A percentile compares a stretch with the other conserved stretches of the same genome.
Evolutionary conservation across 2,797 vertebrate species (phyloP).

Genomic region (Cynodonichthys magdalenae): DNA sequence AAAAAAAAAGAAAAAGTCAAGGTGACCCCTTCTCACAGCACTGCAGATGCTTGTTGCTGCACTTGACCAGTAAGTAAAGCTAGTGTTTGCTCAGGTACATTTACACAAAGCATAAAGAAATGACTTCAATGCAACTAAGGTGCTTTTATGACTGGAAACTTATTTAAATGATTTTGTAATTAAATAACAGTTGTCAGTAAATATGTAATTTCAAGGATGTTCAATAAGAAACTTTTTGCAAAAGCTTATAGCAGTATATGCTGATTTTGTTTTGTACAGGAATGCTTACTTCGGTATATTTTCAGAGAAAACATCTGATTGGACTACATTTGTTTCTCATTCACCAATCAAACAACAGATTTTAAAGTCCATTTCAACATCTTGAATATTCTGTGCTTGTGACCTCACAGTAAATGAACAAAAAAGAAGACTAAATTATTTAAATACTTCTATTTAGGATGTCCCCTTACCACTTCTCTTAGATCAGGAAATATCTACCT

Average conservation of each 20-base stretch:
- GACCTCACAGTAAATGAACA: conserved; percentile 10
- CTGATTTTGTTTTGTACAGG: not conserved
- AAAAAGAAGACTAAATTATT: conserved; percentile 1
- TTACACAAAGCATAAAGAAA: not conserved
- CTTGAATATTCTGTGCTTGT: not conserved
- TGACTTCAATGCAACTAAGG: not conserved
- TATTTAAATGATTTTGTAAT: not conserved
- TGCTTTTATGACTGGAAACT: not conserved
- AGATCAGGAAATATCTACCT: not conserved
- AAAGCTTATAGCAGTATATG: not conserved
- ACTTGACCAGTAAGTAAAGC: conserved; percentile 4
- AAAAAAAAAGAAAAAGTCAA: conserved; percentile 22
- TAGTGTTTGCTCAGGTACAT: not conserved
- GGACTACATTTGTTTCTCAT: not conserved
- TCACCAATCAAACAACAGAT: not conserved
- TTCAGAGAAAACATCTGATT: not conserved
- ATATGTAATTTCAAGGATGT: too few relatives aligned
- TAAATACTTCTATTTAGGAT: not conserved
- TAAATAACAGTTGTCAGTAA: too few relatives aligned
- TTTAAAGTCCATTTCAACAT: not conserved
- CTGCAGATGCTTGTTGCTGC: conserved; percentile 12
- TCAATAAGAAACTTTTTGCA: not conserved
- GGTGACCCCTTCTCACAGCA: conserved; percentile 34
- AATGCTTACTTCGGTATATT: not conserved
- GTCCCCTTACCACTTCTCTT: not conserved